Base-by-base conservation (phyloP, 2,113 vertebrate genomes). In the Ammodytes dubius region DNA sequence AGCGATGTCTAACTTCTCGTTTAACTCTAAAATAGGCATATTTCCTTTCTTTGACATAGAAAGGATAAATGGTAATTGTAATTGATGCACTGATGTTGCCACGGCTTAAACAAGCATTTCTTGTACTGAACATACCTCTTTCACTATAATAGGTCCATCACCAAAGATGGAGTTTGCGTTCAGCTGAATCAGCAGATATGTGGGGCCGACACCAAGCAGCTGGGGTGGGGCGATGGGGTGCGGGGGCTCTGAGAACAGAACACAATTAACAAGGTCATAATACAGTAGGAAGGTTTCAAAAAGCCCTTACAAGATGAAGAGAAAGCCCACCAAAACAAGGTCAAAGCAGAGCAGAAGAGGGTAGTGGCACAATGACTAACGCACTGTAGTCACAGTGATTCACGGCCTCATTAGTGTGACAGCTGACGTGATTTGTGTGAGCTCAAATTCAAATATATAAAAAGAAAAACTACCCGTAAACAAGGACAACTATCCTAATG, bases 161-260 rank as follows among this genome's bases (percentile, higher is more conserved):
- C 98, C 98, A 75, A 99, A 99, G 82, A 99, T 99, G 0, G 98
- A 99, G 92, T 99, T 99, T 10, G 98, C 97, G 3, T 99, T 99
- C 42, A 99, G 95, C 86, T 99, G 98, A 88, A 99, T 99, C 43
- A 99, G 96, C 83, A 99, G 93, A 74, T 99, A 99, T 0, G 98
- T 99, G 0, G 98, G 97, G 4, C 98, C 98, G 0, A 99, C 97
- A 0, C 96, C 98, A 2, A 99, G 95, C 40, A 99, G 94, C 90
- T 99, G 98, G 0, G 98, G 98, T 0, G 98, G 98, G 19, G 98
- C 98, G 27, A 99, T 99, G 0, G 98, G 98, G 79, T 97, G 96
- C 1, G 98, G 98, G 0, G 98, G 98, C 88, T 99, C 98, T 99
- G 94, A 49, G 70, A 46, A 88, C 58, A 86, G 17, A 84, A 19